These are phyloP conservation scores for Cybosia mesomella DNA, from an alignment of 2,888 invertebrate genomes.

Conservation along the genomic window DNA sequence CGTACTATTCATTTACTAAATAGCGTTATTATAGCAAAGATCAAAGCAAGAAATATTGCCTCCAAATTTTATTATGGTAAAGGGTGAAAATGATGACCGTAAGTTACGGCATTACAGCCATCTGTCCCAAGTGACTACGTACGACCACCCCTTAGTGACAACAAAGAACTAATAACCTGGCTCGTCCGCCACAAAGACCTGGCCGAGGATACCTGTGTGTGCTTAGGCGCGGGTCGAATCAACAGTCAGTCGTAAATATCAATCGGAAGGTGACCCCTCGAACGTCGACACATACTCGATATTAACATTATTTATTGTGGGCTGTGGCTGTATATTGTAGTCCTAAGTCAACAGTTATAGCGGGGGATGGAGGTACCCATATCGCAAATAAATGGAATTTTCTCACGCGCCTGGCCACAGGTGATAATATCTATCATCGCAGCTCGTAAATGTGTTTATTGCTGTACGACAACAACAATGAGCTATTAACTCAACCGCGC, in stretches of 20 bases:
- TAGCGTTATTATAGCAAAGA: too few relatives aligned
- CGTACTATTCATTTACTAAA: too few relatives aligned
- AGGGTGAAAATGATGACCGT: background rate
- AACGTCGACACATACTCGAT: background rate
- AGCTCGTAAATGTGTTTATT: slow-evolving; percentile 19
- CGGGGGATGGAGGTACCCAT: background rate
- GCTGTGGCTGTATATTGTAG: slow-evolving; percentile 20
- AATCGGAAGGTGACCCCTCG: slow-evolving; percentile 4
- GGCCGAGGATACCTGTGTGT: background rate
- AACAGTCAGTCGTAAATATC: slow-evolving; percentile 14
- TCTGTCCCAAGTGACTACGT: background rate
- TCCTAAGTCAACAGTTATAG: slow-evolving; percentile 40
- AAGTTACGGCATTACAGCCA: background rate
- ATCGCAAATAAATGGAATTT: slow-evolving; percentile 8
- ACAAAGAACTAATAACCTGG: background rate
- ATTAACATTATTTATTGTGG: slow-evolving; percentile 34
- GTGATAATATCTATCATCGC: slow-evolving; percentile 8
- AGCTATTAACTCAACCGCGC: slow-evolving; percentile 9
- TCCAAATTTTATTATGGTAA: too few relatives aligned
- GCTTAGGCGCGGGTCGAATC: background rate
- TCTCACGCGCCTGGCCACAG: slow-evolving; percentile 9
- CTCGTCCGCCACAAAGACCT: background rate
- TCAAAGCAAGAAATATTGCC: too few relatives aligned
- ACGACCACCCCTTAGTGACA: background rate
- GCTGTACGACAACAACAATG: slow-evolving; percentile 26